phyloP scores from a whole-genome alignment of 2,797 vertebrate species.

The Erpetoichthys calabaricus region DNA sequence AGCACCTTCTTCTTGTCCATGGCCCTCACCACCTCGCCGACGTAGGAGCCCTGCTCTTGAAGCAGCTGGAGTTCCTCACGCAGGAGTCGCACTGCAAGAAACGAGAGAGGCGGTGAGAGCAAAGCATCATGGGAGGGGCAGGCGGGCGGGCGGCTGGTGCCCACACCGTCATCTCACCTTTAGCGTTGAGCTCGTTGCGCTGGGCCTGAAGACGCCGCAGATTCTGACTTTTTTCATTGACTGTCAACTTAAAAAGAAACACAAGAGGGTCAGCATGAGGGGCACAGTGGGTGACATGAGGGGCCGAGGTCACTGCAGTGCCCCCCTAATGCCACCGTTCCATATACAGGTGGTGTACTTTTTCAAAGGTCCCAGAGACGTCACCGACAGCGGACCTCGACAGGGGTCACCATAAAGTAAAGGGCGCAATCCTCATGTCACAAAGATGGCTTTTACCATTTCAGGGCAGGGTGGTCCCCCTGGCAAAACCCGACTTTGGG shows the following conservation, averaged over 20 bases:
- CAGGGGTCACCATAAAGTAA: no score
- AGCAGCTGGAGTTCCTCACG: constrained; percentile 91
- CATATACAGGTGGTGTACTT: no score
- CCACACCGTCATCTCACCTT: constrained; percentile 49
- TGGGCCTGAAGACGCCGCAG: constrained; percentile 88
- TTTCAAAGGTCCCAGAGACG: no score
- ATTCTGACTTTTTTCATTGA: constrained; percentile 95
- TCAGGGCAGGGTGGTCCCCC: no score
- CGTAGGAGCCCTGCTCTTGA: constrained; percentile 95
- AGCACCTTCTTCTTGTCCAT: constrained; percentile 99
- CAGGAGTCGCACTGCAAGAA: constrained; percentile 67
- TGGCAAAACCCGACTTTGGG: no score
- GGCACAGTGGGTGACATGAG: no score
- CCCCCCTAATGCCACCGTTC: no score
- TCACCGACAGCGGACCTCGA: no score
- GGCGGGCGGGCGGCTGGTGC: not conserved
- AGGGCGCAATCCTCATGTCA: no score
- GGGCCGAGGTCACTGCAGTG: no score
- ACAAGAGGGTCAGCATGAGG: not conserved
- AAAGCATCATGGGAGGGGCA: no score
- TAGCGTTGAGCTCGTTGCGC: constrained; percentile 91
- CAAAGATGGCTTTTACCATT: no score
- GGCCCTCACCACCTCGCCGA: constrained; percentile 91
- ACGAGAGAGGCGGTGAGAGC: not conserved
- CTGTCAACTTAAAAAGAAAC: constrained; percentile 57